Evolutionary conservation across 2,888 invertebrate genomes (phyloP), one percentile per base, ranked within the genome.

Genomic region (Drosophila ezoana): DNA sequence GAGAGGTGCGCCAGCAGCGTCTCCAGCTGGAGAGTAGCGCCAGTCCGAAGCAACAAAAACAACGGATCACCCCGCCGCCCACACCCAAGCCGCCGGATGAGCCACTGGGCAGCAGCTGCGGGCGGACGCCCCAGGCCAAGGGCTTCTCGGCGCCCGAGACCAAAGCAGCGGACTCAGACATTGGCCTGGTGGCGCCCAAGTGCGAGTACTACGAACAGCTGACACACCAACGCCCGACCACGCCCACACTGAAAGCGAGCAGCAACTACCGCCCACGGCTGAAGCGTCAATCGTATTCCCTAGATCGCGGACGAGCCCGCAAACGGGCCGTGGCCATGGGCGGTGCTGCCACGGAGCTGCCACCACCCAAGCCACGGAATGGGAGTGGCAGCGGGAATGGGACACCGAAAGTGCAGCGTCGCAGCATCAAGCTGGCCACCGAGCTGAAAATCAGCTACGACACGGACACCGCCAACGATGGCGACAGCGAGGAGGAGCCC

Each of bases 121-220:
- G 49, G 5, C 49, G 47, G 0, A 78, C 89, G 0, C 89, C 91
- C 0, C 18, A 60, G 3, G 49, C 58, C 3, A 85, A 79, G 16
- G 91, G 90, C 1, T 90, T 90, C 52, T 87, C 90, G 0, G 90
- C 90, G 16, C 91, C 90, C 2, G 91, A 90, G 65, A 90, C 90
- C 0, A 90, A 87, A 14, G 90, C 91, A 10, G 90, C 90, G 3
- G 91, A 90, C 51, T 79, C 82, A 28, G 86, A 91, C 66, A 79
- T 92, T 14, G 91, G 92, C 0, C 69, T 92, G 35, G 90, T 92
- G 20, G 91, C 90, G 11, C 91, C 92, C 3, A 89, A 80, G 28
- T 84, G 89, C 44, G 87, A 90, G 52, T 92, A 88, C 69, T 92
- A 90, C 40, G 92, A 92, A 51, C 87, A 89, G 57, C 53, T 91